Conservation (phyloP, 2,888 invertebrate species). For the Brenthis ino region DNA sequence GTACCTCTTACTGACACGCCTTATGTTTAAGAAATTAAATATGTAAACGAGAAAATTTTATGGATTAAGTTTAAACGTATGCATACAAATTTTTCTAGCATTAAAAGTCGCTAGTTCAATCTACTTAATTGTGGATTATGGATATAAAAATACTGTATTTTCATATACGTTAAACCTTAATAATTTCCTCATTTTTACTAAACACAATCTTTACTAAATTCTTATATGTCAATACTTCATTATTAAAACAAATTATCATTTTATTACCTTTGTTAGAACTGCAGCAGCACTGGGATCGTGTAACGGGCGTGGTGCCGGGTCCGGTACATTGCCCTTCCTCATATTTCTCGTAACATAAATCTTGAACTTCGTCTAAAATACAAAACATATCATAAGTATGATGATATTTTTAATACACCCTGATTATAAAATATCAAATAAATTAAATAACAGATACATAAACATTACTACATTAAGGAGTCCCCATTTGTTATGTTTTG, state of each 20-base stretch:
- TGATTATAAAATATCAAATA: not conserved
- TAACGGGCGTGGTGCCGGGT: constrained; percentile 89
- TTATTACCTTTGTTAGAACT: constrained; percentile 79
- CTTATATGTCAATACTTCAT: not conserved
- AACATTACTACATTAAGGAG: no score
- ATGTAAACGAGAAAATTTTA: no score
- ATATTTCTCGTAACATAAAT: constrained; percentile 90
- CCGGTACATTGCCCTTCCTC: constrained; percentile 89
- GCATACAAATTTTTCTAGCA: no score
- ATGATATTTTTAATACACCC: not conserved
- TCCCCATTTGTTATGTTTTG: no score
- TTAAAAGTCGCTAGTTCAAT: no score
- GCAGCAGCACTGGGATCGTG: constrained; percentile 93
- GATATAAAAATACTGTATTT: no score
- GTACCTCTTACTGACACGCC: not conserved
- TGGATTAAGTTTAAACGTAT: no score
- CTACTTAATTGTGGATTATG: no score
- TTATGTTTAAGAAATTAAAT: not conserved
- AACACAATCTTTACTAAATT: no score
- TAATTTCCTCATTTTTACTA: no score
- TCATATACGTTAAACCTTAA: no score
- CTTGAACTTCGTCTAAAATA: constrained; percentile 88
- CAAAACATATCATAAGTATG: not conserved
- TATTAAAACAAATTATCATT: not conserved
- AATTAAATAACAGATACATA: not conserved